These are phyloP conservation scores for Pituophis catenifer DNA, from an alignment of 2,113 vertebrate genomes.

Conservation along the genomic window DNA sequence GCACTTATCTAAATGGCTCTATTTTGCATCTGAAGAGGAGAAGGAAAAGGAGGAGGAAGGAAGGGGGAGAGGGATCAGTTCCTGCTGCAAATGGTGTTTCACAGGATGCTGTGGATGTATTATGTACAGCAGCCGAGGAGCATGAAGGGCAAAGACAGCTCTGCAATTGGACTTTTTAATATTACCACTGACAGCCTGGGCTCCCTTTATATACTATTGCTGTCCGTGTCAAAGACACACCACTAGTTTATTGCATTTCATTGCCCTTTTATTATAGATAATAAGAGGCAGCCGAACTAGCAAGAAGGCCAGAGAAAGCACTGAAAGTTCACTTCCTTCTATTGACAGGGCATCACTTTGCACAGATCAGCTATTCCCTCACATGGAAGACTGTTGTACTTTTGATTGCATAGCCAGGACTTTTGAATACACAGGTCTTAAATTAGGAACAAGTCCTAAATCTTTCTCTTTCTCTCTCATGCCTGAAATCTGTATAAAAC, in stretches of 20 bases:
- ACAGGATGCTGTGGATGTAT: background rate
- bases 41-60: background rate
- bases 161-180: conserved; percentile 17
- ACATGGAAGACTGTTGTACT: background rate
- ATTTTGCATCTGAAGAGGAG: background rate
- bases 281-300: conserved; percentile 17
- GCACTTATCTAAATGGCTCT: background rate
- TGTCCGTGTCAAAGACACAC: conserved; percentile 20
- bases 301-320: conserved; percentile 17
- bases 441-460: background rate
- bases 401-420: conserved; percentile 6
- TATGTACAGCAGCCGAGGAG: background rate
- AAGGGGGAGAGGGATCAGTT: background rate
- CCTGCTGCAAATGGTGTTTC: background rate
- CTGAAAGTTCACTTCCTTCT: conserved; percentile 3
- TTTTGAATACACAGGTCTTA: background rate
- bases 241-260: conserved; percentile 25
- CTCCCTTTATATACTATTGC: conserved; percentile 26
- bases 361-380: conserved; percentile 10
- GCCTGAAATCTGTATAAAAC: background rate
- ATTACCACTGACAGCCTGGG: background rate
- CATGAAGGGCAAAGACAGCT: conserved; percentile 10
- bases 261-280: conserved; percentile 35
- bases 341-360: background rate
- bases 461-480: background rate